Percentiles rank a stretch among this genome's conserved stretches.
phyloP scores from a whole-genome alignment of 2,113 vertebrate species.

The Podarcis cretensis region DNA sequence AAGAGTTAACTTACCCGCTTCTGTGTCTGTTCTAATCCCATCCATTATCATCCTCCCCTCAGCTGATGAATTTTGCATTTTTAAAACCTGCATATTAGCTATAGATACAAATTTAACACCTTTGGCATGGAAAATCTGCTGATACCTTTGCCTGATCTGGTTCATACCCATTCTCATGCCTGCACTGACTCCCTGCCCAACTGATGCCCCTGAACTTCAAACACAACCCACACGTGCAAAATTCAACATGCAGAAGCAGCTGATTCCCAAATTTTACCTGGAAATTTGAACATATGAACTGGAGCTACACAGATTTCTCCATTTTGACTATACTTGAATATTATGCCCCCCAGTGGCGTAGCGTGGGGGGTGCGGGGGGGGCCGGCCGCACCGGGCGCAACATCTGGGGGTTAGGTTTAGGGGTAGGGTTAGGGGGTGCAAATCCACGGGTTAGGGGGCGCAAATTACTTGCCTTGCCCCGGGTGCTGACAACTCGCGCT shows the following conservation, averaged over 20 bases:
- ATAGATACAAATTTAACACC: background rate
- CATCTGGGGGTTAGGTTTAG: too few species aligned
- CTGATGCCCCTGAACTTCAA: background rate
- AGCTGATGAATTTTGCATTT: background rate
- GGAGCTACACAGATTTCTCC: too few species aligned
- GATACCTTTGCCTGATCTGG: background rate
- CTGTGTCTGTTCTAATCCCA: too few species aligned
- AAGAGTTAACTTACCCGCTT: background rate
- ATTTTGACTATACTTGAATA: background rate
- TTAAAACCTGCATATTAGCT: background rate
- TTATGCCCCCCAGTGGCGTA: too few species aligned
- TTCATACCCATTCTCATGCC: background rate
- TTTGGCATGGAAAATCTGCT: background rate
- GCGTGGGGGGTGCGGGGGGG: too few species aligned
- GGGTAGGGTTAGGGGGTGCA: too few species aligned
- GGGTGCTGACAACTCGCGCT: too few species aligned
- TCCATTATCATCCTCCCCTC: background rate
- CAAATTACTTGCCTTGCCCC: too few species aligned
- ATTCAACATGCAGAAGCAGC: background rate
- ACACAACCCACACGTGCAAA: background rate
- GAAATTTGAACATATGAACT: background rate
- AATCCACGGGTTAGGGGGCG: too few species aligned
- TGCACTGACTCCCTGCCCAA: background rate
- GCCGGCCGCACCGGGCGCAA: too few species aligned
- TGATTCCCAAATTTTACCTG: background rate